These are phyloP conservation scores for Elgaria multicarinata DNA, from an alignment of 2,113 vertebrate species.

Conservation along the genomic window DNA sequence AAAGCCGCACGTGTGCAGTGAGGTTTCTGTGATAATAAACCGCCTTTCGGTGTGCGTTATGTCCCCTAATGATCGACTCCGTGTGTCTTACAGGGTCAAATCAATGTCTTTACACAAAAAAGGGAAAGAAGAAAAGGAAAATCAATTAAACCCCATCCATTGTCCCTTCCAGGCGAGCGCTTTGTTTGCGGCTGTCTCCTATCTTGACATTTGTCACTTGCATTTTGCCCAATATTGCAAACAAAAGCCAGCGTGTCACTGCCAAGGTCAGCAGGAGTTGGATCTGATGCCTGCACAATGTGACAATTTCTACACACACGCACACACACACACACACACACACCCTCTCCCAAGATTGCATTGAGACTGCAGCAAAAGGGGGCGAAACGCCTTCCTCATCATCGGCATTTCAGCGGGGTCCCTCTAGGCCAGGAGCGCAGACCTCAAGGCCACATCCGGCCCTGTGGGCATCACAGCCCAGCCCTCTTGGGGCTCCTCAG, in stretches of 20 bases:
- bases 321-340: too few species aligned
- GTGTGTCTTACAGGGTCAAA: slow-evolving; percentile 80
- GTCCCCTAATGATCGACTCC: slow-evolving; percentile 79
- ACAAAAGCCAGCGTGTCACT: slow-evolving; percentile 66
- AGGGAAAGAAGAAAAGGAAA: slow-evolving; percentile 26
- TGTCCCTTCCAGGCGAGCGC: slow-evolving; percentile 80
- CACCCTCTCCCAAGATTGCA: neutral
- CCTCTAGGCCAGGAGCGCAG: too few species aligned
- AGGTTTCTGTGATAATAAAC: slow-evolving; percentile 77
- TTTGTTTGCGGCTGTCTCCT: slow-evolving; percentile 87
- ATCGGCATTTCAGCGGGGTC: too few species aligned
- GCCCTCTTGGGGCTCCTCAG: too few species aligned
- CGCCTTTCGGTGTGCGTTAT: slow-evolving; percentile 77
- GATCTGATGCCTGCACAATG: slow-evolving; percentile 56
- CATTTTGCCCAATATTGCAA: slow-evolving; percentile 68
- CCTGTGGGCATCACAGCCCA: too few species aligned
- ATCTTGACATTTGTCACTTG: slow-evolving; percentile 83
- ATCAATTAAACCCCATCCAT: slow-evolving; percentile 83
- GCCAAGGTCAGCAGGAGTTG: slow-evolving; percentile 86
- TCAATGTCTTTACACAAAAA: slow-evolving; percentile 82
- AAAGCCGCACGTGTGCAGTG: slow-evolving; percentile 77
- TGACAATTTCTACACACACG: neutral
- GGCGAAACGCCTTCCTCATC: too few species aligned
- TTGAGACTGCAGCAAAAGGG: neutral
- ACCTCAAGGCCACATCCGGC: too few species aligned